phyloP scores from a whole-genome alignment of 2,797 vertebrate species.

The Eulemur coronatus region DNA sequence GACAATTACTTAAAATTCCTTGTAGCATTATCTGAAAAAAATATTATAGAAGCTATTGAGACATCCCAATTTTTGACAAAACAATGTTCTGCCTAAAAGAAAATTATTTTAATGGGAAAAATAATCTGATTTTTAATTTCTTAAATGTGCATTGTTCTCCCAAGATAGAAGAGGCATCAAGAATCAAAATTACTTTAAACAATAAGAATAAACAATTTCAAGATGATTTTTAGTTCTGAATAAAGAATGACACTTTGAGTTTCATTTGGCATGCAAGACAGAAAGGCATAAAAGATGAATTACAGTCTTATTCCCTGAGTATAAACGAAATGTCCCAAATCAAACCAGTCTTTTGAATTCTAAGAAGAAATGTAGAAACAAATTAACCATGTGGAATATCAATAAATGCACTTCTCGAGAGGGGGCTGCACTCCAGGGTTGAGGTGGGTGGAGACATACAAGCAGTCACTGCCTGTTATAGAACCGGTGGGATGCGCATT shows the following conservation, averaged over 20 bases:
- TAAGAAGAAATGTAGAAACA: conserved; percentile 58
- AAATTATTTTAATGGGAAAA: conserved; percentile 52
- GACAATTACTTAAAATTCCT: neutral
- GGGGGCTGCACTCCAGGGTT: neutral
- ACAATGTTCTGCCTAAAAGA: conserved; percentile 33
- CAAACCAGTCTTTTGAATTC: conserved; percentile 65
- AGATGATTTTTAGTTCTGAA: conserved; percentile 59
- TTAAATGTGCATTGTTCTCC: conserved; percentile 59
- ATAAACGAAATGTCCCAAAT: conserved; percentile 62
- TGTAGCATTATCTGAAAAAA: neutral
- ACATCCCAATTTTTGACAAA: conserved; percentile 37
- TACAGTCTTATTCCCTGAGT: conserved; percentile 56
- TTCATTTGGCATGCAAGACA: conserved; percentile 60
- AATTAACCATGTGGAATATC: conserved; percentile 60
- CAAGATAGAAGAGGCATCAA: conserved; percentile 41
- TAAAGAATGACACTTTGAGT: conserved; percentile 51
- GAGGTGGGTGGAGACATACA: neutral
- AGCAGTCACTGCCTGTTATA: neutral
- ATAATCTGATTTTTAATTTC: conserved; percentile 62
- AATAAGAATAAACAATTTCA: conserved; percentile 68
- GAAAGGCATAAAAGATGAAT: conserved; percentile 70
- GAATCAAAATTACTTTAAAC: conserved; percentile 65
- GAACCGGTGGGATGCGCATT: neutral
- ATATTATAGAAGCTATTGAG: conserved; percentile 4
- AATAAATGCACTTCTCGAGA: conserved; percentile 40